Evolutionary conservation across 2,888 invertebrate genomes (phyloP).

Genomic region (Melanchra persicariae): DNA sequence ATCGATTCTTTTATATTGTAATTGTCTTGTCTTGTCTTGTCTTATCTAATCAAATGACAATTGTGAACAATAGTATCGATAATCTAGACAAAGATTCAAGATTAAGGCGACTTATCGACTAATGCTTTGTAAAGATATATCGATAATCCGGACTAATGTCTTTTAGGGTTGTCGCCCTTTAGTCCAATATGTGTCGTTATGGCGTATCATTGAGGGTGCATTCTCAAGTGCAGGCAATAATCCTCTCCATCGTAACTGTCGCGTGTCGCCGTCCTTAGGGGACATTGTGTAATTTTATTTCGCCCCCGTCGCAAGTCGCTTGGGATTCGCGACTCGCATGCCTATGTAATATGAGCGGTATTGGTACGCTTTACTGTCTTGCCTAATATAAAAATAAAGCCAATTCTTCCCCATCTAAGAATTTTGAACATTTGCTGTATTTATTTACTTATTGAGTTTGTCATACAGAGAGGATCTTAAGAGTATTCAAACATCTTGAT

Average conservation of each 20-base stretch:
- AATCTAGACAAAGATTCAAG: constrained; percentile 78
- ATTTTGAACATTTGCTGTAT: constrained; percentile 38
- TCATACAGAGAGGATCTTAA: constrained; percentile 3
- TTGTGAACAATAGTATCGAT: constrained; percentile 59
- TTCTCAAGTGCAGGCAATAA: constrained; percentile 86
- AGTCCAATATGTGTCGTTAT: constrained; percentile 79
- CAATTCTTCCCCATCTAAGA: constrained; percentile 46
- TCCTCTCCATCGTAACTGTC: constrained; percentile 84
- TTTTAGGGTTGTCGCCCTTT: constrained; percentile 81
- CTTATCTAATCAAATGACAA: constrained; percentile 60
- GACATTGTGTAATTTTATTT: constrained; percentile 84
- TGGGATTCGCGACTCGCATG: constrained; percentile 74
- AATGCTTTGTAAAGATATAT: constrained; percentile 85
- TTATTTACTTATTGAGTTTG: constrained; percentile 30
- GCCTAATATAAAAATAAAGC: constrained; percentile 59
- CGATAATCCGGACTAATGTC: constrained; percentile 85
- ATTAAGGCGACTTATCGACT: constrained; percentile 85
- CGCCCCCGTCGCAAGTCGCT: constrained; percentile 71
- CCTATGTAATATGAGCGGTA: constrained; percentile 74
- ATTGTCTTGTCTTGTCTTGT: constrained; percentile 45
- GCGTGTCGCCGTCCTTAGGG: constrained; percentile 78
- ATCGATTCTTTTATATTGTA: constrained; percentile 35
- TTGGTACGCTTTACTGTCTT: constrained; percentile 62
- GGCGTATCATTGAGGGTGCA: constrained; percentile 79
- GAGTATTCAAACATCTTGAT: constrained; percentile 21